Evolutionary conservation across 1,140 invertebrate species (phyloP), one percentile per base, ranked within the genome.

Genomic region (Drosophila burlai): DNA sequence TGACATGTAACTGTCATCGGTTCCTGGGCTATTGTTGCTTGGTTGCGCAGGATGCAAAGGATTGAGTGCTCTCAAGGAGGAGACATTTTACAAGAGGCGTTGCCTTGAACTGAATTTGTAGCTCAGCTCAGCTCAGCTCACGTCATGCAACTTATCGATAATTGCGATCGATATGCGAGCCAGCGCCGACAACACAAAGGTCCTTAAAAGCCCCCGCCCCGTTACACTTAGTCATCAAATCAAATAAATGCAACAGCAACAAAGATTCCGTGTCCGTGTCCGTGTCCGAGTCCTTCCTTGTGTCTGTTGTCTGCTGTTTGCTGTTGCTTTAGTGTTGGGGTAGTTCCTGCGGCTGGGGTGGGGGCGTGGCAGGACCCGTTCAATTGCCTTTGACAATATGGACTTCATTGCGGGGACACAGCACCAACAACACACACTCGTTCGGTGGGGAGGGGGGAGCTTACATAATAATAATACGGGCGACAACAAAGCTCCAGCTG

Each of bases 91-190:
- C 49, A 26, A 47, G 77, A 85, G 82, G 83, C 79, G 83, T 85
- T 71, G 82, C 82, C 82, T 85, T 85, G 82, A 85, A 85, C 82
- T 85, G 65, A 86, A 85, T 85, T 74, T 36, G 64, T 50, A 31
- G 59, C 38, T 31, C 46, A 47, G 61, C n/a, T 34, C 40, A 61
- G 61, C 15, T 40, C 40, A 61, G 61, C n/a, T 34, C 47, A 65
- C 24, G 61, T 69, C 67, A 73, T 72, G 67, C 54, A 59, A 73
- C 45, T 50, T 73, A 73, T 73, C 69, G 69, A 74, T 73, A 74
- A 74, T 73, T 73, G 71, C 68, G 71, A 74, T 74, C 71, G 71
- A 74, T 74, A 74, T 34, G 54, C 34, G 21, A 55, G 45, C 49
- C 8, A 52, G 49, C 49, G 49, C 10, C 52, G 52, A 55, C 54